Percentiles rank a stretch among this genome's conserved stretches.
Evolutionary conservation across 30 jellyfish, hydroid and myxozoan genomes (phyloP).

Genomic region (Cassiopea xamachana): DNA sequence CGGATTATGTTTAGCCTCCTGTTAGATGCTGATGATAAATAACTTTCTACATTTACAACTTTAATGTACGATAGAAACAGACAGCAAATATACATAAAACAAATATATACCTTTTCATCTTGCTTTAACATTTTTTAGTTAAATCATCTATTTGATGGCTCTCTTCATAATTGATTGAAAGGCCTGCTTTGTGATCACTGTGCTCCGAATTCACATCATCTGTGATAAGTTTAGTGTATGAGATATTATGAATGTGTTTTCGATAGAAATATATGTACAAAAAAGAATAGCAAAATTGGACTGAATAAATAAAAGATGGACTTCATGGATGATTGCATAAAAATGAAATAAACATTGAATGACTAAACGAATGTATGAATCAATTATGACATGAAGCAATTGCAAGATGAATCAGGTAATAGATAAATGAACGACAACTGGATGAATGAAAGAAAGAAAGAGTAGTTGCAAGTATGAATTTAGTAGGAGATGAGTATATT

Average conservation of each 20-base stretch:
- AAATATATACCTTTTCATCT: conserved; percentile 35
- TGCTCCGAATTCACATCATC: conserved; percentile 26
- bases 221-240: too few species aligned
- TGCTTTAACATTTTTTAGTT: conserved; percentile 71
- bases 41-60: too few species aligned
- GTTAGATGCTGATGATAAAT: too few species aligned
- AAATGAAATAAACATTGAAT: too few species aligned
- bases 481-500: background rate
- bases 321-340: background rate
- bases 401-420: background rate
- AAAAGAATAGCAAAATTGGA: too few species aligned
- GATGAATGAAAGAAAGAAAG: background rate
- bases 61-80: too few species aligned
- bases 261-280: too few species aligned
- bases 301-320: too few species aligned
- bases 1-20: too few species aligned
- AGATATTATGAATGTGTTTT: background rate
- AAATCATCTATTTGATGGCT: conserved; percentile 91
- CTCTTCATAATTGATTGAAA: conserved; percentile 59
- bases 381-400: background rate
- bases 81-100: too few species aligned
- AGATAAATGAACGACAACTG: background rate
- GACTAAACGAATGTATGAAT: background rate
- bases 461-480: background rate
- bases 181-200: background rate